Percentiles rank a stretch among this genome's conserved stretches.
Conservation (phyloP, 2,888 invertebrate species). For the Stenodema calcarata region DNA sequence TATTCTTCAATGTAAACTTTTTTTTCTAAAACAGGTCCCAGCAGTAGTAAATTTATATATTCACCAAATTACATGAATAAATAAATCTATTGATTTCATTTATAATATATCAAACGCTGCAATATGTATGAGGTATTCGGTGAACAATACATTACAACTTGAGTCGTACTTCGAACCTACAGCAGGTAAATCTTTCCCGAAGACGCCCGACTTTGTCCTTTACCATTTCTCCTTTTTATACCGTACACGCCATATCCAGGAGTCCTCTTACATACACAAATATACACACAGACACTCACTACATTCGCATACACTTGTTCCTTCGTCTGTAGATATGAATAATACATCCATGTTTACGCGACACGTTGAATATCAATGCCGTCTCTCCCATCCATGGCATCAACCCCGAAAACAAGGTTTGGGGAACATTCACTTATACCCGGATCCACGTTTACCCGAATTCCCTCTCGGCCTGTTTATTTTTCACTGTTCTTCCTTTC, state of each 20-base stretch:
- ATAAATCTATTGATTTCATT: no score
- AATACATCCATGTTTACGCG: constrained; percentile 31
- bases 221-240: neutral
- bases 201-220: neutral
- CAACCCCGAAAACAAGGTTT: constrained; percentile 5
- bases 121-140: no score
- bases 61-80: no score
- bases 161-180: no score
- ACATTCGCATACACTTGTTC: neutral
- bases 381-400: neutral
- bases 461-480: neutral
- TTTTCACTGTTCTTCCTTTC: no score
- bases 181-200: neutral
- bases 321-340: constrained; percentile 3
- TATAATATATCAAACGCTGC: no score
- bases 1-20: no score
- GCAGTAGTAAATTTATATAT: no score
- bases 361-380: constrained; percentile 33
- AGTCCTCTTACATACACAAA: neutral
- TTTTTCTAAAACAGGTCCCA: no score
- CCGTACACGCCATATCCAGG: neutral
- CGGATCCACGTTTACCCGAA: neutral
- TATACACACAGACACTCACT: neutral
- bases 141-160: no score
- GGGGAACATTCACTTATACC: neutral